Evolutionary conservation across 1,140 invertebrate genomes (phyloP).

Genomic region (Platyura marginata): DNA sequence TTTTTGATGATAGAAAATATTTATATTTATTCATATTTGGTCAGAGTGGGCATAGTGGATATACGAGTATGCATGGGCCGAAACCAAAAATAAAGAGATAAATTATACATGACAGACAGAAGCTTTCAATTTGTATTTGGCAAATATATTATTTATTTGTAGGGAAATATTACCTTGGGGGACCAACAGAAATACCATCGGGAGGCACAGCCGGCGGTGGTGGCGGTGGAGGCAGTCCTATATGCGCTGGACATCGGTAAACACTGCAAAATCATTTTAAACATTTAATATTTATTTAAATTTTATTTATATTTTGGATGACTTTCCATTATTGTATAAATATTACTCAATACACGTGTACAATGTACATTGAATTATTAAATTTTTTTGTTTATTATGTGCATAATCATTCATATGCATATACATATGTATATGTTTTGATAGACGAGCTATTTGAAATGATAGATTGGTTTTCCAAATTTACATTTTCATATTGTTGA

Average conservation of each 20-base stretch:
- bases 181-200: background rate
- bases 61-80: background rate
- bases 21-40: too few relatives aligned
- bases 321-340: too few relatives aligned
- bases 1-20: too few relatives aligned
- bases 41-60: background rate
- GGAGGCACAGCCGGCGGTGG: slow-evolving; percentile 26
- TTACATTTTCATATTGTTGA: too few relatives aligned
- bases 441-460: too few relatives aligned
- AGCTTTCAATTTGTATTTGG: slow-evolving; percentile 1
- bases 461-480: too few relatives aligned
- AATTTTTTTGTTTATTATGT: too few relatives aligned
- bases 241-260: slow-evolving; percentile 33
- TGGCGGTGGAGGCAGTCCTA: slow-evolving; percentile 29
- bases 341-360: slow-evolving; percentile 1
- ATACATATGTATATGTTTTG: too few relatives aligned
- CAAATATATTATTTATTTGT: background rate
- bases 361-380: too few relatives aligned
- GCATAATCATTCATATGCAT: too few relatives aligned
- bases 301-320: too few relatives aligned
- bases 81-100: background rate
- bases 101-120: background rate
- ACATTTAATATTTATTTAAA: too few relatives aligned
- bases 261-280: slow-evolving; percentile 6
- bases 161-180: slow-evolving; percentile 4